A percentile compares a stretch with the other conserved stretches of the same genome.
Conservation (phyloP, 2,113 vertebrate genomes). For the Oreochromis tanganicae region DNA sequence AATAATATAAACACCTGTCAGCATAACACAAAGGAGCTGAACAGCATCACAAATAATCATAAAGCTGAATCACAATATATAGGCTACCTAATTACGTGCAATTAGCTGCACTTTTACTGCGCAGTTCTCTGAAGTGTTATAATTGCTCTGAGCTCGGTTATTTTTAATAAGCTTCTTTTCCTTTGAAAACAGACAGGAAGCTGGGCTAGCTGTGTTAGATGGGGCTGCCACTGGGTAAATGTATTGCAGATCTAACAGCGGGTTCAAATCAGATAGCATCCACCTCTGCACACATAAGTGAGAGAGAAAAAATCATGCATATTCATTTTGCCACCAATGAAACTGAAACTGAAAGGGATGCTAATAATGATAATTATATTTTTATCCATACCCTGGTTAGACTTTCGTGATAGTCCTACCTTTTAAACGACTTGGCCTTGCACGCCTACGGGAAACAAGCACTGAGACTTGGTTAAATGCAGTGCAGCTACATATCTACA, state of each 20-base stretch:
- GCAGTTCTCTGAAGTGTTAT: not conserved
- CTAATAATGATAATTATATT: not conserved
- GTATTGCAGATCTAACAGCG: not conserved
- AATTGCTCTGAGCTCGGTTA: not conserved
- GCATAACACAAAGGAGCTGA: not conserved
- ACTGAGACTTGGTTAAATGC: not conserved
- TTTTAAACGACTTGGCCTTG: not conserved
- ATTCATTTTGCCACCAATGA: not conserved
- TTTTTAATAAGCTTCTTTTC: not conserved
- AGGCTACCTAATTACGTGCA: not conserved
- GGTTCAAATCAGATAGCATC: not conserved
- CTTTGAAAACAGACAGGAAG: not conserved
- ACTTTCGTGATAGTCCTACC: not conserved
- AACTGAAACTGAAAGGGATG: not conserved
- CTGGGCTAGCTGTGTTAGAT: not conserved
- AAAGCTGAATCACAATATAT: not conserved
- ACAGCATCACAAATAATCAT: not conserved
- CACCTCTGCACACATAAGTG: not conserved
- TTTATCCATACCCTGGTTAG: not conserved
- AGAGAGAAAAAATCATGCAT: not conserved
- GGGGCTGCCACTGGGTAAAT: not conserved
- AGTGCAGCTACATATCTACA: not conserved
- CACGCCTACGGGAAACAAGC: not conserved
- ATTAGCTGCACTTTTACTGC: not conserved
- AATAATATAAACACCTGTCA: not conserved